Evolutionary conservation across 2,113 vertebrate species (phyloP).

Genomic region (Erythrocercus mccallii): DNA sequence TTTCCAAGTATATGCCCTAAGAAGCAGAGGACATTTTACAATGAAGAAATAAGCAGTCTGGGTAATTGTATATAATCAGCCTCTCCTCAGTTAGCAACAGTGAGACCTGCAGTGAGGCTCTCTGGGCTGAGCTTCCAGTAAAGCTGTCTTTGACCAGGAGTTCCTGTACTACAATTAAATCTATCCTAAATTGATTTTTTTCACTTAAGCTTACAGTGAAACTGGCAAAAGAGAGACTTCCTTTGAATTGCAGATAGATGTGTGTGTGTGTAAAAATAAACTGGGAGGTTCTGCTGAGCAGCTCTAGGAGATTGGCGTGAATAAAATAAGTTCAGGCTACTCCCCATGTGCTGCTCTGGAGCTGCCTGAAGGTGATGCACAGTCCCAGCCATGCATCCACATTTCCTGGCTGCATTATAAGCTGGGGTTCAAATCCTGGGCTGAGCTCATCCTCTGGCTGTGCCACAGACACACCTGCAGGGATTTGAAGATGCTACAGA

Average conservation of each 20-base stretch:
- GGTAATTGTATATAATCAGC: conserved; percentile 67
- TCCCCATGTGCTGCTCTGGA: background rate
- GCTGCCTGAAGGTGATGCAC: background rate
- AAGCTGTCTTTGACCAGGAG: conserved; percentile 25
- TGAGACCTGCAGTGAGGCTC: conserved; percentile 1
- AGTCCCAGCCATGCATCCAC: background rate
- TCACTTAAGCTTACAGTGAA: background rate
- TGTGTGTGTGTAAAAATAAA: background rate
- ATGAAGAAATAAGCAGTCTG: conserved; percentile 61
- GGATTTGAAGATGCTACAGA: background rate
- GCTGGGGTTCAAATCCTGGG: background rate
- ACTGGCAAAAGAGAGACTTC: background rate
- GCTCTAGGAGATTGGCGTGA: background rate
- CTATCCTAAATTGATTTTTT: conserved; percentile 41
- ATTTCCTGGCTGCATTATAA: background rate
- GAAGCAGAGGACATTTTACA: background rate
- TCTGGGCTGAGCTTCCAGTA: conserved; percentile 57
- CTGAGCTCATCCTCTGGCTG: background rate
- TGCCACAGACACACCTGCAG: background rate
- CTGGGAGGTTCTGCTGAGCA: conserved; percentile 25
- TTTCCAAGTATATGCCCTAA: conserved; percentile 30
- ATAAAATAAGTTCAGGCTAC: background rate
- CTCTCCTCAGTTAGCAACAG: conserved; percentile 59
- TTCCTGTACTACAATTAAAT: conserved; percentile 39
- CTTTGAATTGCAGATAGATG: background rate